Evolutionary conservation across 2,888 invertebrate species (phyloP).

Genomic region (Synergus gifuensis): DNA sequence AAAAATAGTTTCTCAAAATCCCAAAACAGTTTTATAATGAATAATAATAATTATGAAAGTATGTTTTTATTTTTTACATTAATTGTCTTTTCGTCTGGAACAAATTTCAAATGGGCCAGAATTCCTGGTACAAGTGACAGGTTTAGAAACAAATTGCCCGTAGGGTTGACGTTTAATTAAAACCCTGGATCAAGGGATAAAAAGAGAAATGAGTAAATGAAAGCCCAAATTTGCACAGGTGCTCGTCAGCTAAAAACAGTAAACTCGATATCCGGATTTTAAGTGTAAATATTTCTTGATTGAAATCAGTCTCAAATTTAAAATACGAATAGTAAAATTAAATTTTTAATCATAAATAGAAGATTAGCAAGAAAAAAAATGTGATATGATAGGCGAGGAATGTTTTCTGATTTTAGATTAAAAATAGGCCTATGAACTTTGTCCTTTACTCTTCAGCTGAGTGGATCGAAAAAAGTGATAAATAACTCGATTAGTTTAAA

Average conservation of each 20-base stretch:
- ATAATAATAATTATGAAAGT: no score
- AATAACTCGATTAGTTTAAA: background rate
- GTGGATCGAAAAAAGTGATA: background rate
- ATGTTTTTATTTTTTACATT: background rate
- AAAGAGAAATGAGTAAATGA: conserved; percentile 19
- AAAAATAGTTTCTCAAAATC: no score
- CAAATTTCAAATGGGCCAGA: background rate
- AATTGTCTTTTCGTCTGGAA: background rate
- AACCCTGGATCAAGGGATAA: conserved; percentile 19
- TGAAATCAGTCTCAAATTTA: background rate
- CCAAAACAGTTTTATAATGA: no score
- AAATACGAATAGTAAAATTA: background rate
- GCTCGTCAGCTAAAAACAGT: background rate
- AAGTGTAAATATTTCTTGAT: background rate
- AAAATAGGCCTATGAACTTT: no score
- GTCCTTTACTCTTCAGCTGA: no score
- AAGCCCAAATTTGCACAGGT: background rate
- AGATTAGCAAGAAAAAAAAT: no score
- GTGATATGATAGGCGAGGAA: no score
- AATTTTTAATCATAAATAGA: no score
- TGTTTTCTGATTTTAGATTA: no score
- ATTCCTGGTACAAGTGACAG: background rate
- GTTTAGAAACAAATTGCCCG: background rate
- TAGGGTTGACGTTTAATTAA: conserved; percentile 24
- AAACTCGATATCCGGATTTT: background rate